Percentiles rank a stretch among this genome's conserved stretches.
Conservation (phyloP, 2,113 vertebrate genomes). For the Hippopotamus amphibius region DNA sequence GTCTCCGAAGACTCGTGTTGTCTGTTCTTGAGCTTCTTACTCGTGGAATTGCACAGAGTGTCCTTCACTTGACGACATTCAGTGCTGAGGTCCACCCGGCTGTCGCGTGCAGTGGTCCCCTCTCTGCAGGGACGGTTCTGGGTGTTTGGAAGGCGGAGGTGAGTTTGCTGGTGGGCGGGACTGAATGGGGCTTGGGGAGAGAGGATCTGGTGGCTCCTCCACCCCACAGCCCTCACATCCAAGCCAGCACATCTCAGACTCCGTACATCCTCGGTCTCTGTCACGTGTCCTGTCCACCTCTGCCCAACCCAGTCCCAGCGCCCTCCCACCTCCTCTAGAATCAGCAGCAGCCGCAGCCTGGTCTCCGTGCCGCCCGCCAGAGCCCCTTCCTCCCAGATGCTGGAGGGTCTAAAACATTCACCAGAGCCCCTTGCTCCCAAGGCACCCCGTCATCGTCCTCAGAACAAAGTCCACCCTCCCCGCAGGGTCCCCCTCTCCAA, state of each 20-base stretch:
- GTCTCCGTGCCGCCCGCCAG: accelerated
- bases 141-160: neutral
- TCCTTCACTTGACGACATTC: neutral
- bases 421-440: neutral
- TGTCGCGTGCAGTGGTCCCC: accelerated
- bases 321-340: neutral
- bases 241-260: neutral
- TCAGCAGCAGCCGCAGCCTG: neutral
- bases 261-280: neutral
- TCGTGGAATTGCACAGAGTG: accelerated
- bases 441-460: neutral
- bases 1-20: accelerated
- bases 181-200: neutral
- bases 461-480: neutral
- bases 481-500: neutral
- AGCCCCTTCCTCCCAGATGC: neutral
- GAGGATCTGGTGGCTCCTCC: neutral
- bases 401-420: neutral
- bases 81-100: neutral
- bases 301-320: too few species aligned
- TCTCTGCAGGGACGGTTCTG: neutral
- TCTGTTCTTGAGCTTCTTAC: neutral
- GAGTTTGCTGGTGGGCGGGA: neutral
- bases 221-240: neutral
- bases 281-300: neutral